Conservation (phyloP, 2,113 vertebrate genomes). For the Psilopogon haemacephalus region DNA sequence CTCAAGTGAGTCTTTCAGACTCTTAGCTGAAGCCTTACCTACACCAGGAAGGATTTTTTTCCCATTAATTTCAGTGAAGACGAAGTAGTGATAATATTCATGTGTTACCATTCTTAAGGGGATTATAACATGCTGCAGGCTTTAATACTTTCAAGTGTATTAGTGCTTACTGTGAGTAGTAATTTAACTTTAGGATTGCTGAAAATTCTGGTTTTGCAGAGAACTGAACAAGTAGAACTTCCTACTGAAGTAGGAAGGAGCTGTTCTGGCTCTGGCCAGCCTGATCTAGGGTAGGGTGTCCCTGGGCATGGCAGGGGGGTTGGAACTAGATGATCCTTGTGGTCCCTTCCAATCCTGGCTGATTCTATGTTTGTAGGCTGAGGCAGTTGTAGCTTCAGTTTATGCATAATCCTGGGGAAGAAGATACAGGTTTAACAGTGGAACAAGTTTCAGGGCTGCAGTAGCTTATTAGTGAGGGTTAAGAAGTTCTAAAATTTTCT, state of each 20-base stretch:
- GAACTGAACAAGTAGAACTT: neutral
- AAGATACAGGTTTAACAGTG: too few species aligned
- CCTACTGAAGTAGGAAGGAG: neutral
- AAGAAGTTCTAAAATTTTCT: neutral
- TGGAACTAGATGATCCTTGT: too few species aligned
- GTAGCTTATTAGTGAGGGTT: fast-evolving
- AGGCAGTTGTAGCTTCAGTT: neutral
- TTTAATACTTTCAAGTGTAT: neutral
- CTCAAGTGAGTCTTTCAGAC: neutral
- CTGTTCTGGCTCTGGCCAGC: too few species aligned
- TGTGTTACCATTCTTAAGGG: neutral
- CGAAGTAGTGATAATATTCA: neutral
- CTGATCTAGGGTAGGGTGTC: too few species aligned
- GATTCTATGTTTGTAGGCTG: neutral
- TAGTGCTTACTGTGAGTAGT: neutral
- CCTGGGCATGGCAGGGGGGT: too few species aligned
- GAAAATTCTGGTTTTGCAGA: neutral
- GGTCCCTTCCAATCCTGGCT: too few species aligned
- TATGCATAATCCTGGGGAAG: neutral
- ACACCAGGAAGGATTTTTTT: neutral
- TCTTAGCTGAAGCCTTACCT: neutral
- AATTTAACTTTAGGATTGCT: neutral
- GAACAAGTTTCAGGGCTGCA: neutral
- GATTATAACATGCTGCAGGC: neutral
- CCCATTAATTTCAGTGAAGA: neutral